Evolutionary conservation across 2,888 invertebrate species (phyloP).

Genomic region (Aleiodes testaceus): DNA sequence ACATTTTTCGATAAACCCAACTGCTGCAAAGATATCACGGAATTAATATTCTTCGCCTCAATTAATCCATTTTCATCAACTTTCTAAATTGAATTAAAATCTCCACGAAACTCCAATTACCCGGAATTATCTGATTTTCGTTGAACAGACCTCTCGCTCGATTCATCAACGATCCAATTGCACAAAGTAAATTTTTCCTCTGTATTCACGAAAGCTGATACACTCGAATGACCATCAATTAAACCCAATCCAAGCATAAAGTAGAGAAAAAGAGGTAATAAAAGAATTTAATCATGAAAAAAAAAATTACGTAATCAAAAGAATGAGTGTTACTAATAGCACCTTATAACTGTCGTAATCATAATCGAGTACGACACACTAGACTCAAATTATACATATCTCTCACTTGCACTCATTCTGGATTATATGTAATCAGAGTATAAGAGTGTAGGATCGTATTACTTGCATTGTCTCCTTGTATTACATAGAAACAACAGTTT

Average conservation of each 20-base stretch:
- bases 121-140: background rate
- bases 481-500: constrained; percentile 55
- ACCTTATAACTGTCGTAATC: constrained; percentile 44
- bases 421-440: constrained; percentile 61
- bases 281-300: constrained; percentile 1
- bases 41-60: background rate
- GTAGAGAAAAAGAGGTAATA: background rate
- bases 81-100: background rate
- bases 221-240: background rate
- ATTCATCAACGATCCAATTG: background rate
- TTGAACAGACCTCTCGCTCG: background rate
- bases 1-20: too few species aligned
- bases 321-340: constrained; percentile 42
- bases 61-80: background rate
- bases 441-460: constrained; percentile 61
- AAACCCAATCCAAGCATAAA: constrained; percentile 17
- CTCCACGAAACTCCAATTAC: constrained; percentile 6
- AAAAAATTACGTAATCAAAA: constrained; percentile 33
- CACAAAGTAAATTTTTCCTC: background rate
- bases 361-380: constrained; percentile 55
- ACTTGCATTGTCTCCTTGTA: constrained; percentile 68
- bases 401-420: constrained; percentile 12
- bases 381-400: constrained; percentile 59
- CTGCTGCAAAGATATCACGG: too few species aligned
- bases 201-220: constrained; percentile 2